phyloP scores from a whole-genome alignment of 2,797 vertebrate species.

The Manis javanica region DNA sequence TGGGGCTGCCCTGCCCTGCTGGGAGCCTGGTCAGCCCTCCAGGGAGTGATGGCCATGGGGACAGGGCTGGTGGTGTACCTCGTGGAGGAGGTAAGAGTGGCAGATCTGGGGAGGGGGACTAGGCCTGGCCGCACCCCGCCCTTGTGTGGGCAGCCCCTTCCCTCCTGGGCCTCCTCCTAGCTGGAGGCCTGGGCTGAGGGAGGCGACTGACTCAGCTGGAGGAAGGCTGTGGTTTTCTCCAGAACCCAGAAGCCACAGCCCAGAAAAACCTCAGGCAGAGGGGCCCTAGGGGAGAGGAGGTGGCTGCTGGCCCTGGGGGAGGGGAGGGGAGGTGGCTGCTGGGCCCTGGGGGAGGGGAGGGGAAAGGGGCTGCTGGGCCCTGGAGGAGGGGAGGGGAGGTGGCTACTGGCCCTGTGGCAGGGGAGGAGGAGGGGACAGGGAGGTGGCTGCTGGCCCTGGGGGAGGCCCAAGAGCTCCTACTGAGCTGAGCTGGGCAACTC shows the following conservation, averaged over 20 bases:
- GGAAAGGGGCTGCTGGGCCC: not conserved
- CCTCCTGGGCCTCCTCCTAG: not conserved
- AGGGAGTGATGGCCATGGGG: not conserved
- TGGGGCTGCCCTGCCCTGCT: not conserved
- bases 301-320: not conserved
- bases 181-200: not conserved
- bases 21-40: not conserved
- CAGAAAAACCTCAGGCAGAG: not conserved
- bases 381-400: not conserved
- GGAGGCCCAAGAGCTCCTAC: not conserved
- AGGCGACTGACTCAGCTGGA: not conserved
- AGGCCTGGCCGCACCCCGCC: too few relatives aligned
- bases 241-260: not conserved
- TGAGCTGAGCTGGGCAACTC: not conserved
- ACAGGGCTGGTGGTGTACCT: accelerated
- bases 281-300: not conserved
- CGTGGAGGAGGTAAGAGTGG: not conserved
- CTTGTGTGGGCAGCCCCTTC: not conserved
- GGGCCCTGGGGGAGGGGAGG: not conserved
- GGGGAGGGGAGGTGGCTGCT: accelerated
- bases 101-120: not conserved
- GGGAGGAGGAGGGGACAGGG: too few relatives aligned
- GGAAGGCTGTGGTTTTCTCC: not conserved
- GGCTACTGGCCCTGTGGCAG: not conserved
- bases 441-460: not conserved